Base-by-base conservation (phyloP, 1,140 invertebrate species). In the Fopius arisanus region DNA sequence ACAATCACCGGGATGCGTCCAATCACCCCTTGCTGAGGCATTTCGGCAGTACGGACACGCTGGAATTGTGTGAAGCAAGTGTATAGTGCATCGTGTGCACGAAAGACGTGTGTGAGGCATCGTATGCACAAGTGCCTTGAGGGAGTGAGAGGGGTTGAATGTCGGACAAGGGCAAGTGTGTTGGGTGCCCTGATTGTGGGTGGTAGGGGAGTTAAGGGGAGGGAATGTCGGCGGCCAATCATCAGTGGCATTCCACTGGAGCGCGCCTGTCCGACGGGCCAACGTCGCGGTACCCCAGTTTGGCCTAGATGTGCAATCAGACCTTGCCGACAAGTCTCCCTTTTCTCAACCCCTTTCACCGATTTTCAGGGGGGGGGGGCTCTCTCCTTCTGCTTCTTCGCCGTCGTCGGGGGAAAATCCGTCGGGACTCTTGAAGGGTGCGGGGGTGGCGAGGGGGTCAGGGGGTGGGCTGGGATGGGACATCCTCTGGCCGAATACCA, bases 1-100 rank as follows among this genome's bases (percentile, higher is more conserved):
- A 90, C 89, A 90, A 90, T 90, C 90, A 90, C 89, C 90, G 88
- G 89, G 90, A 90, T 91, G 90, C 89, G 89, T 90, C 90, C 90
- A 90, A 90, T 91, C 90, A 91, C 89, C 88, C 90, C 86, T 33
- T 26, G 85, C 88, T 87, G 85, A 87, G 88, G 87, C 86, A 88
- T 89, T 89, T 89, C 84, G 78, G 86, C 82, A 83, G 43, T 83
- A 86, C 86, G 51, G 51, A 70, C 66, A 70, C 33, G 5, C 70
- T 67, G 54, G 40, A 31, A 72, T 59, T 71, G 72, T 26, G 63
- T 62, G 72, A 66, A 40, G 43, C 40, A 33, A 65, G 48, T 41
- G 43, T n/a, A n/a, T n/a, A 5, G 43, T 37, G 40, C 14, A 66
- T 65, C 33, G 43, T 26, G 54, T 1, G 54, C 2, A 19, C 21